These are phyloP conservation scores for Cyanoramphus novaezelandiae DNA, from an alignment of 2,113 vertebrate genomes.

Conservation along the genomic window DNA sequence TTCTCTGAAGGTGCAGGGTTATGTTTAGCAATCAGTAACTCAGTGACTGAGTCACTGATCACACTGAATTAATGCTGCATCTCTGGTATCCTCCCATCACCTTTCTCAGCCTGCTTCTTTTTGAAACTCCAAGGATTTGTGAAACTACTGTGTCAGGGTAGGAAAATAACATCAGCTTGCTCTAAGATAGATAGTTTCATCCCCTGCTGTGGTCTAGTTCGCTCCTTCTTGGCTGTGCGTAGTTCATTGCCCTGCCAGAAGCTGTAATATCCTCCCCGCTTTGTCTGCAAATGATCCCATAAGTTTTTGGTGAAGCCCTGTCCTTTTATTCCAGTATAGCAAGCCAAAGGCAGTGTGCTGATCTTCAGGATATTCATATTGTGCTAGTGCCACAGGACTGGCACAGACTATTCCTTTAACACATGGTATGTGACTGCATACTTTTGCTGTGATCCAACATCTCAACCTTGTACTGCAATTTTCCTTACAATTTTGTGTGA, in stretches of 20 bases:
- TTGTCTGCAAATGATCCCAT: neutral
- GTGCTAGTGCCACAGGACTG: neutral
- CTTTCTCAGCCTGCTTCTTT: constrained; percentile 7
- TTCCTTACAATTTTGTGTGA: neutral
- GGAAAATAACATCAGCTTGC: neutral
- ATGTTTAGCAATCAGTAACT: neutral
- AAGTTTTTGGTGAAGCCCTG: neutral
- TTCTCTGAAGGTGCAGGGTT: constrained; percentile 26
- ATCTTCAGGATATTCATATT: neutral
- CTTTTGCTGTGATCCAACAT: neutral
- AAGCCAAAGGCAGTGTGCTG: neutral
- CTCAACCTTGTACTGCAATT: neutral
- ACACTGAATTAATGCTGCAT: neutral
- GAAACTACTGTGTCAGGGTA: neutral
- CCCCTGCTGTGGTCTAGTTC: neutral
- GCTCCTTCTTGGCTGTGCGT: neutral
- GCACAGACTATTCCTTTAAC: neutral
- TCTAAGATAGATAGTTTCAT: neutral
- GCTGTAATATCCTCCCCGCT: neutral
- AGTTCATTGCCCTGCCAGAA: neutral
- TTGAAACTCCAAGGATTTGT: neutral
- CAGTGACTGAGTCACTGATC: neutral
- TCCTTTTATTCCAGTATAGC: neutral
- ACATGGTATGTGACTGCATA: neutral
- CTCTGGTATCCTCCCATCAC: neutral